Percentiles rank a stretch among this genome's conserved stretches.
Evolutionary conservation across 2,113 vertebrate genomes (phyloP).

Genomic region (Alosa alosa): DNA sequence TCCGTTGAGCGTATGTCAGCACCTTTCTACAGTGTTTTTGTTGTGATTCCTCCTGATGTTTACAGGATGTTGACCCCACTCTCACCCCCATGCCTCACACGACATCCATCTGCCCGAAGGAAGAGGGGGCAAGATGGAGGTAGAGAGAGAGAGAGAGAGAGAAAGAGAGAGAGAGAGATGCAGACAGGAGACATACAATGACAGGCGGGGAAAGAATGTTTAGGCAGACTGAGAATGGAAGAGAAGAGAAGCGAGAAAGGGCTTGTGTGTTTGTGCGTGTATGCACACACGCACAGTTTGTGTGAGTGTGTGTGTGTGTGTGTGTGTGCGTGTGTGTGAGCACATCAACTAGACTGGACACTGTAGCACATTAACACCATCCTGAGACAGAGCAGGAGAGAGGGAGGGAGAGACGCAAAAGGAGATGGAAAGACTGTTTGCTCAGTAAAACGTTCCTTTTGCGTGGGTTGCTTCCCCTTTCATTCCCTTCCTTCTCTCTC

Average conservation of each 20-base stretch:
- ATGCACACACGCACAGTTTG: not conserved
- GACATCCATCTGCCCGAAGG: conserved; percentile 33
- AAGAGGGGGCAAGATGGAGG: conserved; percentile 12
- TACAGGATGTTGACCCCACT: conserved; percentile 38
- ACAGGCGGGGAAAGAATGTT: conserved; percentile 78
- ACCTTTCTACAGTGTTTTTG: conserved; percentile 46
- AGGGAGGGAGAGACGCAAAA: conserved; percentile 32
- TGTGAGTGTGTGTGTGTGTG: not conserved
- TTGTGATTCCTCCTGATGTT: conserved; percentile 43
- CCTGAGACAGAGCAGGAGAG: conserved; percentile 63
- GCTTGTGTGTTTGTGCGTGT: conserved; percentile 39
- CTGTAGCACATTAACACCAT: conserved; percentile 66
- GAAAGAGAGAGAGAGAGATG: conserved; percentile 53
- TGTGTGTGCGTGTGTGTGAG: conserved; percentile 4
- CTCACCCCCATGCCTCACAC: conserved; percentile 42
- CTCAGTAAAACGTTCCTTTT: conserved; percentile 73
- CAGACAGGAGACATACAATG: conserved; percentile 71
- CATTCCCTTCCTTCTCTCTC: conserved; percentile 17
- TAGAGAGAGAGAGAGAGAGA: not conserved
- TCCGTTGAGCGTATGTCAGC: conserved; percentile 38
- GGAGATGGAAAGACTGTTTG: conserved; percentile 70
- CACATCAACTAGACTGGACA: conserved; percentile 43
- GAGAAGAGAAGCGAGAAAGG: conserved; percentile 51
- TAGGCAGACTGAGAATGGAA: conserved; percentile 65
- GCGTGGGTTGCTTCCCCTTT: conserved; percentile 62